These are phyloP conservation scores for Cladorhizidae sp. DNA, from an alignment of 37 sponge, comb jelly and placozoan species.

Conservation along the genomic window DNA sequence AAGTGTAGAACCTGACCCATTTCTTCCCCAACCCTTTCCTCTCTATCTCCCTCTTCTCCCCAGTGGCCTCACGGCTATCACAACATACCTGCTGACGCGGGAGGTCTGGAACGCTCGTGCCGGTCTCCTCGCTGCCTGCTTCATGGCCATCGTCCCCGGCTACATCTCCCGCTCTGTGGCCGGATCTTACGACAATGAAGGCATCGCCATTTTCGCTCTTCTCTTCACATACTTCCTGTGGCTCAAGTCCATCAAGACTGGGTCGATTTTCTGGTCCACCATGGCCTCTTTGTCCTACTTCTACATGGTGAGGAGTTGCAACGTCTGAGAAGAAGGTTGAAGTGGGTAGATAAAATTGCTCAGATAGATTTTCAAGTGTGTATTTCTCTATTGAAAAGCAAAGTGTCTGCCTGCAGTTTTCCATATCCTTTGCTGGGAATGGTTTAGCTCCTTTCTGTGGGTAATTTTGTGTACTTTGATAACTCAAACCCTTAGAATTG, in stretches of 20 bases:
- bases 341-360: too few species aligned
- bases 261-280: constrained; percentile 95
- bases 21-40: not conserved
- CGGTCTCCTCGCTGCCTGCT: constrained; percentile 96
- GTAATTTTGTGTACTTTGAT: too few species aligned
- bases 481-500: too few species aligned
- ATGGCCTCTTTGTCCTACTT: constrained; percentile 93
- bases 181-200: constrained; percentile 99
- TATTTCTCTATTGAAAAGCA: too few species aligned
- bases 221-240: constrained; percentile 98
- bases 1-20: not conserved
- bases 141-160: constrained; percentile 93
- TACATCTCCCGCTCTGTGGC: constrained; percentile 99
- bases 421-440: too few species aligned
- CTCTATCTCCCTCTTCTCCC: not conserved
- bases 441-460: too few species aligned
- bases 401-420: too few species aligned
- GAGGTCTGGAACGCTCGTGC: constrained; percentile 97
- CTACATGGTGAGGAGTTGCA: constrained; percentile 92
- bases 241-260: constrained; percentile 96
- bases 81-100: constrained; percentile 89
- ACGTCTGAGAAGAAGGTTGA: too few species aligned
- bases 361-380: too few species aligned
- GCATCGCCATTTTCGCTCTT: constrained; percentile 99
- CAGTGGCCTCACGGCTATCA: constrained; percentile 96